phyloP scores from a whole-genome alignment of 2,888 invertebrate species.

The Stegana nigrithorax region DNA sequence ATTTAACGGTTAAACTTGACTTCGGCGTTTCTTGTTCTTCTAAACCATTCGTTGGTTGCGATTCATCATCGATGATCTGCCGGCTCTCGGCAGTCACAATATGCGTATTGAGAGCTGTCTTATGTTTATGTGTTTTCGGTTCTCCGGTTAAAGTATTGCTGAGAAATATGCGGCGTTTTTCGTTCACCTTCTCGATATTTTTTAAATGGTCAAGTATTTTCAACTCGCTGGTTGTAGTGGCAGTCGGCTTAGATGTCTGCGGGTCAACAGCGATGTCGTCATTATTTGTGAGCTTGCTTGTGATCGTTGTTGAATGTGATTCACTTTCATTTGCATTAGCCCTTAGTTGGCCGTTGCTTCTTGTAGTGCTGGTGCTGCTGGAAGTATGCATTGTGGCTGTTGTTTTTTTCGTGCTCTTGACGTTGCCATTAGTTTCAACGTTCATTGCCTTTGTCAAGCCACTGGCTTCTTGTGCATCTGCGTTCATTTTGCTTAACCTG shows the following conservation, averaged over 20 bases:
- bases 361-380: not conserved
- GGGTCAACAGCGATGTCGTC: not conserved
- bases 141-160: conserved; percentile 50
- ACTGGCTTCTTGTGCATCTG: too few relatives aligned
- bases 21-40: not conserved
- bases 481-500: too few relatives aligned
- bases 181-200: conserved; percentile 57
- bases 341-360: too few relatives aligned
- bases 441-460: too few relatives aligned
- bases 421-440: not conserved
- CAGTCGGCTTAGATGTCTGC: conserved; percentile 15
- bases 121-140: conserved; percentile 9
- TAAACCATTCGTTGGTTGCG: not conserved
- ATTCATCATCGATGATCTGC: conserved; percentile 25
- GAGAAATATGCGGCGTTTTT: conserved; percentile 55
- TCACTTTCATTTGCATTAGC: too few relatives aligned
- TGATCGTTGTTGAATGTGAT: conserved; percentile 18
- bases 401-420: too few relatives aligned
- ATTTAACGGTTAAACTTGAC: conserved; percentile 41
- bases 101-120: too few relatives aligned
- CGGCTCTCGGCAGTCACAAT: too few relatives aligned
- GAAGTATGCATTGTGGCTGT: not conserved
- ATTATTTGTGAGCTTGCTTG: not conserved
- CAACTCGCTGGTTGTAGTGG: conserved; percentile 35
- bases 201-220: conserved; percentile 53